Evolutionary conservation across 2,888 invertebrate genomes (phyloP).

Genomic region (Cosmia trapezina): DNA sequence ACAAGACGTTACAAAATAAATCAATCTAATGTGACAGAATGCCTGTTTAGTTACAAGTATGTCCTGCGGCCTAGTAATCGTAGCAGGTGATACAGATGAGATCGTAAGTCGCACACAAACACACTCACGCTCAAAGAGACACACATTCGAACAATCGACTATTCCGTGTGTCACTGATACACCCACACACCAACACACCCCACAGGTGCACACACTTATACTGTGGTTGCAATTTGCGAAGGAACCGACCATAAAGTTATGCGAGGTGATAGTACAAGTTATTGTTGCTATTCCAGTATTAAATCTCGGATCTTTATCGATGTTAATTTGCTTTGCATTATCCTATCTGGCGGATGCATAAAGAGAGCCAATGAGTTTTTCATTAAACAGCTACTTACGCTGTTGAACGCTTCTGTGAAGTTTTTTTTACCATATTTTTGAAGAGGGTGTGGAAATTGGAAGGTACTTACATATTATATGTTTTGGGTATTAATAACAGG

Average conservation of each 20-base stretch:
- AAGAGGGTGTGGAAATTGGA: neutral
- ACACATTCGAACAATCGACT: constrained; percentile 14
- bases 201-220: constrained; percentile 13
- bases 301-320: constrained; percentile 60
- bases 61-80: constrained; percentile 58
- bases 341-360: constrained; percentile 52
- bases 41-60: constrained; percentile 48
- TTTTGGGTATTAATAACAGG: neutral
- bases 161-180: constrained; percentile 2
- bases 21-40: constrained; percentile 54
- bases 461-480: neutral
- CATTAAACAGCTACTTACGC: constrained; percentile 24
- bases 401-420: neutral
- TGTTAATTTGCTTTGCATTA: constrained; percentile 58
- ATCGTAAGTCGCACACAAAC: constrained; percentile 49
- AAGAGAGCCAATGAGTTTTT: constrained; percentile 22
- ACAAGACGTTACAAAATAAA: constrained; percentile 44
- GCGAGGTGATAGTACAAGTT: constrained; percentile 61
- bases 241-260: constrained; percentile 58
- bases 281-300: constrained; percentile 54
- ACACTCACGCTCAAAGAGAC: constrained; percentile 12
- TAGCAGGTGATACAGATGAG: constrained; percentile 61
- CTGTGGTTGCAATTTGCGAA: constrained; percentile 62
- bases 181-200: neutral
- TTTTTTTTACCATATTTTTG: neutral